A percentile compares a stretch with the other conserved stretches of the same genome.
Evolutionary conservation across 2,888 invertebrate genomes (phyloP).

Genomic region (Andricus quercusramuli): DNA sequence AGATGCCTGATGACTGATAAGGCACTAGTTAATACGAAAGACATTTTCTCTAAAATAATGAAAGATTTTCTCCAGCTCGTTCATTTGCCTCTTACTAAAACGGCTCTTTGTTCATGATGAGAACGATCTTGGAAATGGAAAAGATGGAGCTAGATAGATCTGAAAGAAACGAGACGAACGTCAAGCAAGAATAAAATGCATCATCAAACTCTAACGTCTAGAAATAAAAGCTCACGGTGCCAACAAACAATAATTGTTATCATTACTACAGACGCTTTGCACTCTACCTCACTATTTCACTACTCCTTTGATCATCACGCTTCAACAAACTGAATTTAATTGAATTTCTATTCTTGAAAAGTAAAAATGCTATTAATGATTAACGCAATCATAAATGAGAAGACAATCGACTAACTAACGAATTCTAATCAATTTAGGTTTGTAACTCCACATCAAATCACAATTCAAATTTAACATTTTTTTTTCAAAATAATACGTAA

Average conservation of each 20-base stretch:
- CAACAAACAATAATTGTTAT: background rate
- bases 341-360: background rate
- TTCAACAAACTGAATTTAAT: background rate
- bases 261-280: background rate
- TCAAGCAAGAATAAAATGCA: background rate
- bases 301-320: background rate
- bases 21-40: background rate
- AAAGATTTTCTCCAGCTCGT: background rate
- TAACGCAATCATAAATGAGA: background rate
- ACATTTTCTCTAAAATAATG: background rate
- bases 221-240: background rate
- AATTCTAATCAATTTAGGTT: too few relatives aligned
- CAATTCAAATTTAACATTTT: too few relatives aligned
- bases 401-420: background rate
- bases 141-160: background rate
- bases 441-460: too few relatives aligned
- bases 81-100: background rate
- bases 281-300: background rate
- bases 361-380: background rate
- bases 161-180: background rate
- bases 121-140: background rate
- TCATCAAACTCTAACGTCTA: background rate
- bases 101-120: background rate
- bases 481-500: too few relatives aligned
- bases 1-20: too few relatives aligned